Conservation (phyloP, 2,797 vertebrate species). For the Pangasius macronema region DNA sequence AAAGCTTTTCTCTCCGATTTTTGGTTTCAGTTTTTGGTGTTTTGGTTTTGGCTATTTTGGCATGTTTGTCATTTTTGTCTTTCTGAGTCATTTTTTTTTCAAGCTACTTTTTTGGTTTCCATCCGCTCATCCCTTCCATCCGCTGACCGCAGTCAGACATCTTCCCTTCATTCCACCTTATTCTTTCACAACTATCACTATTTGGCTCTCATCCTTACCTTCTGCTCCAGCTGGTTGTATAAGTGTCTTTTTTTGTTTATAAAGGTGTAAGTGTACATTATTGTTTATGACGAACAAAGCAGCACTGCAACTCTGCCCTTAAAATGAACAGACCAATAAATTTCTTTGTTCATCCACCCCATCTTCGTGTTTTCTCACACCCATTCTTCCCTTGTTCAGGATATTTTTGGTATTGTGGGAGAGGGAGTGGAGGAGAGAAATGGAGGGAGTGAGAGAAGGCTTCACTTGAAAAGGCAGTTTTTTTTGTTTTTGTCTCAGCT, state of each 20-base stretch:
- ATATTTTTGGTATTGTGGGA: conserved; percentile 76
- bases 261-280: conserved; percentile 50
- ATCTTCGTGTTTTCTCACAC: conserved; percentile 65
- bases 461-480: conserved; percentile 79
- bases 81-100: conserved; percentile 58
- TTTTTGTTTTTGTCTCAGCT: conserved; percentile 62
- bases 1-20: conserved; percentile 86
- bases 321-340: conserved; percentile 52
- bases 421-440: conserved; percentile 61
- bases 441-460: conserved; percentile 76
- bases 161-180: conserved; percentile 59
- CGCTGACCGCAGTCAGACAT: conserved; percentile 60
- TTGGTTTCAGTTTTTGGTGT: conserved; percentile 83
- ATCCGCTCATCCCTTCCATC: conserved; percentile 48
- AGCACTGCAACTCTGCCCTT: conserved; percentile 44
- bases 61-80: conserved; percentile 66
- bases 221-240: conserved; percentile 46
- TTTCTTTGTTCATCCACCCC: conserved; percentile 66
- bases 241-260: conserved; percentile 33
- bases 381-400: conserved; percentile 58
- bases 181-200: conserved; percentile 51
- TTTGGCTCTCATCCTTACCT: conserved; percentile 66
- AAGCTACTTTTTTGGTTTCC: conserved; percentile 55
- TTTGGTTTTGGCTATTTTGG: conserved; percentile 77
- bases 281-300: conserved; percentile 52